Base-by-base conservation (phyloP, 1,140 invertebrate species). In the Drosophila murphyi region DNA sequence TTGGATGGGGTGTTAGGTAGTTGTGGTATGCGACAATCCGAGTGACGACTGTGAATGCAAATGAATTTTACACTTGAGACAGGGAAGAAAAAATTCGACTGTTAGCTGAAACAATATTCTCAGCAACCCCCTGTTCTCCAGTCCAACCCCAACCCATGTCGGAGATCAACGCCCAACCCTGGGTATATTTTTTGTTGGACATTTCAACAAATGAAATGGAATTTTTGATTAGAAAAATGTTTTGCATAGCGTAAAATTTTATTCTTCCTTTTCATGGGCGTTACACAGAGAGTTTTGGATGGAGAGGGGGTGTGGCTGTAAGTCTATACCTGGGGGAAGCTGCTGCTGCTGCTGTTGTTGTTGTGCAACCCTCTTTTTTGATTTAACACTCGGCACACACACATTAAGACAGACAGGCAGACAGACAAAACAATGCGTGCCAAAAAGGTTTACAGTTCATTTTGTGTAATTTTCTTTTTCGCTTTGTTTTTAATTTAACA, bases 141-240 rank as follows among this genome's bases (percentile, higher is more conserved):
- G 2, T 20, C 34, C 7, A 12, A n/a, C 34, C n/a, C 34, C 12
- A 35, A 3, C 3, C 28, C 20, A 28, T 4, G 3, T 3, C 12
- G 12, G 5, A 4, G 12, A 12, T 5, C n/a, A 5, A 47, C 4
- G 6, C 55, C 29, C 51, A 54, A 54, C 32, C 37, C 35, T 2
- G 20, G 4, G 6, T 41, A 29, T 3, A 5, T 48, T 47, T 3
- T 32, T 2, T 2, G 37, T 39, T 43, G 52, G 39, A 68, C 56
- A 52, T 60, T 29, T 34, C 7, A 50, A 48, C 82, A 82, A 87
- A 82, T 88, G 80, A 88, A 88, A 89, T 88, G 85, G 80, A 88
- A 89, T 88, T 85, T 88, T 88, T 88, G 85, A 88, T 88, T 88
- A 88, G 85, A 88, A 88, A 88, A 88, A 88, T 89, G 85, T 83